phyloP scores from a whole-genome alignment of 2,113 vertebrate genomes.

The Epinephelus moara region DNA sequence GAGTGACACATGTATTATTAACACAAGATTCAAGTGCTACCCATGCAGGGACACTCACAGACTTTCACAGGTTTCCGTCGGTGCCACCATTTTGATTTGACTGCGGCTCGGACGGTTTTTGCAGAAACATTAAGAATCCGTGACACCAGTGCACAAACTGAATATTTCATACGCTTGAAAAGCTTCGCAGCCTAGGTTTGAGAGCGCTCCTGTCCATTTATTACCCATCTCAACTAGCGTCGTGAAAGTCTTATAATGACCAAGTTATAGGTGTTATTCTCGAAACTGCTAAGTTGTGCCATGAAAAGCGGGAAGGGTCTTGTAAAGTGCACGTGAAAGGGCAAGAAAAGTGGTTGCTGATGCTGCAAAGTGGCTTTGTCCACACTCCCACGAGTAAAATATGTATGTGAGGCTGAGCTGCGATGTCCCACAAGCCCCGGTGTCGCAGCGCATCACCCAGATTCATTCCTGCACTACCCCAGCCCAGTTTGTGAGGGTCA shows the following conservation, averaged over 20 bases:
- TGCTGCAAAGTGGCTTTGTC: conserved; percentile 21
- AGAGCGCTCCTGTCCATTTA: conserved; percentile 61
- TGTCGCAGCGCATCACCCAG: conserved; percentile 18
- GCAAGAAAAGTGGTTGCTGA: conserved; percentile 25
- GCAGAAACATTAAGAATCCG: conserved; percentile 58
- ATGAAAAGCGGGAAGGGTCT: conserved; percentile 14
- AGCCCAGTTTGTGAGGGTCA: conserved; percentile 37
- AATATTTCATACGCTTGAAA: conserved; percentile 73
- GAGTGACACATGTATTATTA: conserved; percentile 80
- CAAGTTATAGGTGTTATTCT: conserved; percentile 38
- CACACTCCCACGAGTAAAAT: conserved; percentile 24
- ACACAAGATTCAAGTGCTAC: conserved; percentile 55
- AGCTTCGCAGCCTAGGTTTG: conserved; percentile 38
- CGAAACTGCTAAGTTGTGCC: conserved; percentile 16
- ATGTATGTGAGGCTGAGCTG: conserved; percentile 28
- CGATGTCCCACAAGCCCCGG: conserved; percentile 27
- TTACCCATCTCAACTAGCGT: conserved; percentile 39
- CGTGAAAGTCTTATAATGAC: conserved; percentile 62
- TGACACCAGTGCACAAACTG: conserved; percentile 57
- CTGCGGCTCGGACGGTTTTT: conserved; percentile 27
- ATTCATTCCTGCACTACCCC: neutral
- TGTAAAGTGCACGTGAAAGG: conserved; percentile 45
- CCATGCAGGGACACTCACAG: conserved; percentile 65
- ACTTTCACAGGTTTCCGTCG: conserved; percentile 73
- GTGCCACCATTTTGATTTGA: conserved; percentile 79